Percentiles rank a stretch among this genome's conserved stretches.
phyloP scores from a whole-genome alignment of 2,113 vertebrate genomes.

The Cyprinodon tularosa region DNA sequence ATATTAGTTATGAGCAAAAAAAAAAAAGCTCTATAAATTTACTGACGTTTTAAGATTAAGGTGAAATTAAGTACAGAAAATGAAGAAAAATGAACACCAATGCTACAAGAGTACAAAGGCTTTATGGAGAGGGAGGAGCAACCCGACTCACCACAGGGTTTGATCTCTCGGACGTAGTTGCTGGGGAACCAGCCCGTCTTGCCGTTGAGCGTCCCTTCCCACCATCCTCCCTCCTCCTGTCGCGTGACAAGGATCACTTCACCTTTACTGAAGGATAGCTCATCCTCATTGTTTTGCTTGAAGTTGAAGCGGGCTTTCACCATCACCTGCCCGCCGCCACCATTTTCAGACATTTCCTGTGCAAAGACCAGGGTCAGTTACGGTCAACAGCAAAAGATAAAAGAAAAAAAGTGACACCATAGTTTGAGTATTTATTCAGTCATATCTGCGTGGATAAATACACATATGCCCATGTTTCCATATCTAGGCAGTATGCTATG shows the following conservation, averaged over 20 bases:
- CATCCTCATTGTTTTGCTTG: slow-evolving; percentile 98
- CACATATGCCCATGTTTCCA: background rate
- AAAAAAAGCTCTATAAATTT: background rate
- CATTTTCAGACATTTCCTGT: slow-evolving; percentile 98
- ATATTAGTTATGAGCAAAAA: background rate
- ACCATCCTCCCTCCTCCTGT: slow-evolving; percentile 98
- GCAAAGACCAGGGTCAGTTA: background rate
- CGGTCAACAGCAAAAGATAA: background rate
- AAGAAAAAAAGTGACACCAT: background rate
- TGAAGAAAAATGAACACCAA: background rate
- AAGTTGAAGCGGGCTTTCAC: slow-evolving; percentile 98
- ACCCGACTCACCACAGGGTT: slow-evolving; percentile 88
- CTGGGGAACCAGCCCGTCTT: slow-evolving; percentile 98
- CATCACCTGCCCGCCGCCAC: slow-evolving; percentile 86
- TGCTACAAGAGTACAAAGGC: background rate
- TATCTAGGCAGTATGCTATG: background rate
- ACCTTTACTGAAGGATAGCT: slow-evolving; percentile 95
- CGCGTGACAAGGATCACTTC: slow-evolving; percentile 93
- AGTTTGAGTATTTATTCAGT: background rate
- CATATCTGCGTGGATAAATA: background rate
- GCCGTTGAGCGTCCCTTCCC: slow-evolving; percentile 93
- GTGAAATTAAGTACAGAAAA: background rate
- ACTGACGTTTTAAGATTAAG: background rate
- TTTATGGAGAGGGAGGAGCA: background rate
- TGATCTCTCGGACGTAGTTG: slow-evolving; percentile 97